Percentiles rank a stretch among this genome's conserved stretches.
Conservation (phyloP, 2,888 invertebrate species). For the Drosophila bunnanda region DNA sequence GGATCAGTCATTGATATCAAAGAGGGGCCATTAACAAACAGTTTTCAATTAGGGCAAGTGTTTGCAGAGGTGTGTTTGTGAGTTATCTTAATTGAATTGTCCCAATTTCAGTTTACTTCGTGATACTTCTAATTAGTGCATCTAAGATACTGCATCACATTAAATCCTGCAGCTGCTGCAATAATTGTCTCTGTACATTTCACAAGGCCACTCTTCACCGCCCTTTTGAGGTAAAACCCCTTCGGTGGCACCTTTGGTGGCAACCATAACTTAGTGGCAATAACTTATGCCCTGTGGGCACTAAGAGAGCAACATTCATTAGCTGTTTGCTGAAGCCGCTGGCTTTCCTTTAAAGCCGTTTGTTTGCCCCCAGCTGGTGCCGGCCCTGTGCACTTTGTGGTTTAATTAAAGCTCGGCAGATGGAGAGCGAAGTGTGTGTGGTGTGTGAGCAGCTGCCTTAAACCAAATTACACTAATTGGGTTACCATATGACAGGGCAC, state of each 20-base stretch:
- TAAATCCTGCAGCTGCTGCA: neutral
- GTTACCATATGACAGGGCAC: conserved; percentile 62
- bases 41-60: conserved; percentile 33
- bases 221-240: neutral
- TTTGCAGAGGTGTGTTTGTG: neutral
- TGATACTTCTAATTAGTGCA: neutral
- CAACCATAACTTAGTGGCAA: conserved; percentile 30
- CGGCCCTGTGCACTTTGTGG: conserved; percentile 42
- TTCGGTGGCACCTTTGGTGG: conserved; percentile 28
- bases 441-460: conserved; percentile 41
- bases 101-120: neutral
- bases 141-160: neutral
- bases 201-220: neutral
- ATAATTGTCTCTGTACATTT: neutral
- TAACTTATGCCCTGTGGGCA: conserved; percentile 17
- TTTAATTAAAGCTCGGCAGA: conserved; percentile 52
- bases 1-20: conserved; percentile 32
- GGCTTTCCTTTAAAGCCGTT: conserved; percentile 42
- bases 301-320: conserved; percentile 28
- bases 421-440: neutral
- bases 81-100: neutral
- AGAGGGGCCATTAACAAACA: conserved; percentile 17
- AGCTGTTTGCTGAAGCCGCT: conserved; percentile 32
- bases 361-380: conserved; percentile 29
- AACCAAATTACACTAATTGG: conserved; percentile 65